These are phyloP conservation scores for Phataginus tricuspis DNA, from an alignment of 2,797 vertebrate genomes.

Conservation along the genomic window DNA sequence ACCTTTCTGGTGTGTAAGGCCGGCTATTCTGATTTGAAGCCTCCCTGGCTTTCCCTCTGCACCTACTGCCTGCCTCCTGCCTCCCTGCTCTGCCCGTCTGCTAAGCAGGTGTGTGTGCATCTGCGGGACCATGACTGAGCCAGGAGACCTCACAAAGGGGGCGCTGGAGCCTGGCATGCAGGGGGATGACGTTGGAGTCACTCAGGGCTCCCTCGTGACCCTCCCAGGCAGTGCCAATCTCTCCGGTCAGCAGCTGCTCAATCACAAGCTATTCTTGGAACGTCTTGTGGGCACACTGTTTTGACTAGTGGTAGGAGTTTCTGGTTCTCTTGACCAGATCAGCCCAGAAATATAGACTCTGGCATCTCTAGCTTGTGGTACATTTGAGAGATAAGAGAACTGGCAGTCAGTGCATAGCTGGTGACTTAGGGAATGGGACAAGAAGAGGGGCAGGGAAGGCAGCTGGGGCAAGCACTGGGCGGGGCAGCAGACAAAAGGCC, in stretches of 20 bases:
- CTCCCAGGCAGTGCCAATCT: slow-evolving; percentile 52
- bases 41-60: rapidly evolving
- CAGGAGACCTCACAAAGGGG: background rate
- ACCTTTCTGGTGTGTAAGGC: background rate
- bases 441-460: background rate
- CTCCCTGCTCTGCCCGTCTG: background rate
- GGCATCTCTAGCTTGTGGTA: background rate
- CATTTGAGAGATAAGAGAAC: slow-evolving; percentile 43
- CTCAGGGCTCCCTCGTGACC: slow-evolving; percentile 69
- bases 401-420: background rate
- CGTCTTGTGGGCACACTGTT: slow-evolving; percentile 17
- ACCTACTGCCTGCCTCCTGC: background rate
- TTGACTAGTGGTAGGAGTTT: slow-evolving; percentile 14
- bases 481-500: background rate
- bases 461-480: rapidly evolving
- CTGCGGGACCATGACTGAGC: rapidly evolving
- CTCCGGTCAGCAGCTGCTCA: slow-evolving; percentile 61
- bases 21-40: background rate
- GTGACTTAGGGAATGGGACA: background rate
- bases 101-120: background rate
- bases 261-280: slow-evolving; percentile 76
- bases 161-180: slow-evolving; percentile 48
- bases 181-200: slow-evolving; percentile 76
- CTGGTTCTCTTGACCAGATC: slow-evolving; percentile 10
- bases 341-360: slow-evolving; percentile 36